Evolutionary conservation across 2,113 vertebrate genomes (phyloP), one percentile per base, ranked within the genome.

Genomic region (Rhinichthys klamathensis): DNA sequence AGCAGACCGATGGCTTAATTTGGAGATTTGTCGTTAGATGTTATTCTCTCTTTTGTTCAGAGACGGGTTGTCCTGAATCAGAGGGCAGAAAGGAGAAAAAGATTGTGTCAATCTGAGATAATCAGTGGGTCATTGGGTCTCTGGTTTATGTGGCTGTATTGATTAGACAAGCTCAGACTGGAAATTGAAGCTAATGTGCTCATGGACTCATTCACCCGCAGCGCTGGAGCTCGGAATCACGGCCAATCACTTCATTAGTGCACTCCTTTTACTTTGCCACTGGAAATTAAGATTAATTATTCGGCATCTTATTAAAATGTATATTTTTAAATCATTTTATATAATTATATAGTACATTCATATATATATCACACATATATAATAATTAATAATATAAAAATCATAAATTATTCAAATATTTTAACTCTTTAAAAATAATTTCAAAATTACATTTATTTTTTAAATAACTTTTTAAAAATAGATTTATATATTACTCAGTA

Each of bases 101-200:
- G 60, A 65, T 44, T 49, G 72, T 25, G n/a, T 25, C 41, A 75
- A 44, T 18, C 6, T 38, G 51, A 58, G 46, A 35, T 11, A 58
- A 35, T 38, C 76, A 61, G 23, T 67, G 74, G 67, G 85, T 89
- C 82, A 76, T 70, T 65, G 63, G 82, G 88, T 86, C 75, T 83
- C 80, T 80, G 65, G 69, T 70, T 60, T 86, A 65, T 83, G 49
- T 80, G 76, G 83, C 67, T 80, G 82, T 75, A 80, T 85, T 61
- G 84, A 85, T 85, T 79, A 72, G 56, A 70, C 76, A 38, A 32
- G 21, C 76, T 58, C 56, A 23, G 76, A n/a, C 23, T 73, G 49
- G 67, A 83, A 73, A 83, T 41, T 54, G 49, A 41, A 72, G 67
- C 49, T 72, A 73, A 83, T 80, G 63, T 65, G 67, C 38, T 58